Base-by-base conservation (phyloP, 2,797 vertebrate genomes). In the Jordanella pulchra region DNA sequence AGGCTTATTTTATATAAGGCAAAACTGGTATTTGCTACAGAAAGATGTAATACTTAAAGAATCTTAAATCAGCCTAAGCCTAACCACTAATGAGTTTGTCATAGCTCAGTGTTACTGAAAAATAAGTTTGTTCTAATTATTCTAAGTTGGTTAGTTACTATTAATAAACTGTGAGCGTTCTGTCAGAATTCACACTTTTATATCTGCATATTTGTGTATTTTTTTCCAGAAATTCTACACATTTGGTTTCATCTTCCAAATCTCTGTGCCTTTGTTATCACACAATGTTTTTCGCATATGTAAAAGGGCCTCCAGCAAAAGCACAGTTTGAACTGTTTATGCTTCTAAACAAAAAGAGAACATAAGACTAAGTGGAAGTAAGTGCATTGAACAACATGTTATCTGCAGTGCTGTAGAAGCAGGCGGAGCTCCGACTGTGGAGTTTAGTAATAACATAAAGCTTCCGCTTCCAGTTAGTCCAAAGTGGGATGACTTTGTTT, bases 401-500 rank as follows among this genome's bases (percentile, higher is more conserved):
- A 45, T n/a, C 12, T 55, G 44, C 28, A 17, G 35, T 45, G 4
- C 9, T n/a, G 39, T 39, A 4, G 35, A 44, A 25, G 32, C 39
- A 71, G n/a, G 21, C 61, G 25, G 13, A n/a, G 9, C 63, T 65
- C 65, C 42, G 14, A 11, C 63, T 71, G 48, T 32, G 27, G 45
- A 66, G 48, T 71, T 73, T 69, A 56, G 65, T 28, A 25, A 61
- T 45, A 75, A 70, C 72, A 45, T 69, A 74, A 71, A 72, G 73
- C 77, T 67, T 72, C 75, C 23, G 1, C 65, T 39, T 69, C 70
- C 66, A 51, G 73, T 84, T 54, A 51, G 73, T 78, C 73, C 81
- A 81, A 79, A 63, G 76, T 65, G 71, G 77, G 78, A 77, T 63
- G 75, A 64, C 82, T 86, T 80, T 88, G 83, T 86, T 81, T 89